These are phyloP conservation scores for Ardeotis arabs DNA, from an alignment of 2,113 vertebrate species.

Conservation along the genomic window DNA sequence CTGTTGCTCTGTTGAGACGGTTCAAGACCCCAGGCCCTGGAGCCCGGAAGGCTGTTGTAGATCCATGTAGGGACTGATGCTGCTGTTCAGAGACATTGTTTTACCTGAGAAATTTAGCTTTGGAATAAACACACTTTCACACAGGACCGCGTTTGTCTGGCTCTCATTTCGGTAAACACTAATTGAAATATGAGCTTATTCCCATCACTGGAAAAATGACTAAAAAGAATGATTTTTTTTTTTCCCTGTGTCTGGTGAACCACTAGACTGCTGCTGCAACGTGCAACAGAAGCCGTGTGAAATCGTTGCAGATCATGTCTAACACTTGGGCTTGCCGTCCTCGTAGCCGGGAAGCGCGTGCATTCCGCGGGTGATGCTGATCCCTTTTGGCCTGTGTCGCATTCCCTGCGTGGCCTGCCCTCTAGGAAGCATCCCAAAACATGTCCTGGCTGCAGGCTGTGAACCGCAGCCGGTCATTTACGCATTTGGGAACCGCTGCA, in stretches of 20 bases:
- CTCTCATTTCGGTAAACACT: neutral
- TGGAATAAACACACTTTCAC: slow-evolving; percentile 39
- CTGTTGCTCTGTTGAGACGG: neutral
- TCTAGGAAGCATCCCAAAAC: neutral
- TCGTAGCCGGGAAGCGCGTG: neutral
- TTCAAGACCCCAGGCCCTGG: neutral
- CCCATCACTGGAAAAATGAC: neutral
- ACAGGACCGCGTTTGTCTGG: neutral
- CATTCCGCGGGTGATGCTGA: neutral
- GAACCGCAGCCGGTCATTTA: neutral
- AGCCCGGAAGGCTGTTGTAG: neutral
- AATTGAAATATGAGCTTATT: neutral
- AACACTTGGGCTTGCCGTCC: neutral
- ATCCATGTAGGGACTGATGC: neutral
- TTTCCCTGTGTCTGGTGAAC: neutral
- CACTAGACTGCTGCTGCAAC: neutral
- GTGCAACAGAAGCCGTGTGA: neutral
- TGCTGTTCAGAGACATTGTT: neutral
- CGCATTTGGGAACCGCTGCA: neutral
- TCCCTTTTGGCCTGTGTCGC: neutral
- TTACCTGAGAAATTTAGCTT: neutral
- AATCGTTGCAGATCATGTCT: neutral
- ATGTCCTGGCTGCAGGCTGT: neutral
- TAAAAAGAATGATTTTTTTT: neutral
- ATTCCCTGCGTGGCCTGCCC: neutral